Evolutionary conservation across 2,888 invertebrate genomes (phyloP), one percentile per base, ranked within the genome.

Genomic region (Ophion costatus): DNA sequence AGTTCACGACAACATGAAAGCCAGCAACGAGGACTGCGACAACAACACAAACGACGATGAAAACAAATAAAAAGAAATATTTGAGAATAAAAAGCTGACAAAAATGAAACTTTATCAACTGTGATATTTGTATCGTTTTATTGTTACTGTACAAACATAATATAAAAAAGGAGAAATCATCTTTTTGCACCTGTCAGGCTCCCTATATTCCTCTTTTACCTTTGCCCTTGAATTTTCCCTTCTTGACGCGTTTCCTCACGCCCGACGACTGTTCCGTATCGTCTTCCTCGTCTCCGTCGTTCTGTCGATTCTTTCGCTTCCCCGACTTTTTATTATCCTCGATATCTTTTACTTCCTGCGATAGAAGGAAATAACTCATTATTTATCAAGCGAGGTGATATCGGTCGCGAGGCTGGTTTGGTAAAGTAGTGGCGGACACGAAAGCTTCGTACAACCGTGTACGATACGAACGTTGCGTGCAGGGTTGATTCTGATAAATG

Each of bases 191-290:
- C n/a, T n/a, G 42, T 56, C 33, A 45, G 45, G 14, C 63, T 33
- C 57, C 85, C 76, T 86, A 88, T 87, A 90, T 89, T 63, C 89
- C 84, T 82, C 89, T 90, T 87, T 87, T 89, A 89, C 93, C 94
- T 90, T 94, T 95, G 61, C 93, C 93, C 82, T 92, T 93, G 42
- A 92, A 92, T 82, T 94, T 94, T 67, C 77, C 77, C 76, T 93
- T 93, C 92, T 97, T 96, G 89, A 98, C 94, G 63, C 98, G 95
- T 90, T 97, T 96, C 82, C 98, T 95, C 66, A 98, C 96, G 4
- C 98, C 98, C 0, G 95, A 94, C 57, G 97, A 97, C 89, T 96
- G 96, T 93, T 98, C 98, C 0, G 97, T 97, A 92, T 98, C 98
- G 92, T 97, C 97, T 2, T 96, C 96, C 82, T 95, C 95, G 38